phyloP scores from a whole-genome alignment of 2,797 vertebrate species.

The Sternotherus odoratus region DNA sequence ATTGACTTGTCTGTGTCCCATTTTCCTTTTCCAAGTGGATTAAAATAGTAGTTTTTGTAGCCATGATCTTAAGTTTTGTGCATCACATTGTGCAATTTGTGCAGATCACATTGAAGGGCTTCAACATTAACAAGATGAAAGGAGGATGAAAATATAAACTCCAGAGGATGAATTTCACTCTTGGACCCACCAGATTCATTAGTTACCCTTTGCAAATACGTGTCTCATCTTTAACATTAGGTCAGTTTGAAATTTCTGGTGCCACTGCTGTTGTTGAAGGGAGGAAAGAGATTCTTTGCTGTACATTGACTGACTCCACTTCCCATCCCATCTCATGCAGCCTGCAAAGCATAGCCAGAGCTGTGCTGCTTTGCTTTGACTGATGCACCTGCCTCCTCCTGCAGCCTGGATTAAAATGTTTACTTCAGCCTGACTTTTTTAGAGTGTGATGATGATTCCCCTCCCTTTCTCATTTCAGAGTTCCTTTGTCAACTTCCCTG shows the following conservation, averaged over 20 bases:
- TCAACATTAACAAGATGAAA: too few species aligned
- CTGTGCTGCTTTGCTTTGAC: neutral
- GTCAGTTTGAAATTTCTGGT: neutral
- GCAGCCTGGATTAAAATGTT: neutral
- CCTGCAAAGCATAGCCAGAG: neutral
- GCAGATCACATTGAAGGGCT: too few species aligned
- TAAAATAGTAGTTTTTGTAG: too few species aligned
- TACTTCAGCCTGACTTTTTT: neutral
- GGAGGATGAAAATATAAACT: too few species aligned
- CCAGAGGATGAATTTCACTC: neutral
- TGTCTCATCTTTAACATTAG: neutral
- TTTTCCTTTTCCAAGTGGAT: neutral
- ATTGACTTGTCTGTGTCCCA: neutral
- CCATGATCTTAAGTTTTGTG: too few species aligned
- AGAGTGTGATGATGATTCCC: neutral
- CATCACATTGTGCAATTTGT: too few species aligned
- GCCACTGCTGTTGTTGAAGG: neutral
- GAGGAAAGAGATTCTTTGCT: neutral
- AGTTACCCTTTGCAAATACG: neutral
- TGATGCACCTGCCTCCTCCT: neutral
- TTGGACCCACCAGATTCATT: neutral
- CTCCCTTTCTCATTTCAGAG: neutral
- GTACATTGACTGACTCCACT: neutral
- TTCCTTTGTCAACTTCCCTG: neutral
- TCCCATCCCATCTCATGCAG: neutral